Base-by-base conservation (phyloP, 2,888 invertebrate species). In the Hemistola chrysoprasaria region DNA sequence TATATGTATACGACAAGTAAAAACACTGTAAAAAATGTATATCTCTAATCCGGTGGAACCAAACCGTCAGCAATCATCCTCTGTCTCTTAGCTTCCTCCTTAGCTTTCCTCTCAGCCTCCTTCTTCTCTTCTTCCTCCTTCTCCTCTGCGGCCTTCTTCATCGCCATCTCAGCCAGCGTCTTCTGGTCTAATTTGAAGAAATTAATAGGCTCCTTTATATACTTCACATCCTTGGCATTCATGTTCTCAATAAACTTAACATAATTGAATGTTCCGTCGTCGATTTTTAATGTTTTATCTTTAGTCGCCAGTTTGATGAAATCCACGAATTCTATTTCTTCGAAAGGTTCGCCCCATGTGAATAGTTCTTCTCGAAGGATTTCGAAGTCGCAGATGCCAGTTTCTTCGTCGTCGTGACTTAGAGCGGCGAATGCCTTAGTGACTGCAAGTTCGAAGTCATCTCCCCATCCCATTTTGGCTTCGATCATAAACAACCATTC, bases 161-260 rank as follows among this genome's bases (percentile, higher is more conserved):
- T 46, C 0, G 88, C 88, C 80, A 88, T 73, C 37, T 57, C 84
- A 34, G 84, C 83, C 38, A 87, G 60, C 6, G 82, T 81, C 55
- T 83, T 86, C 57, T 88, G 88, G 39, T 88, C 88, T 9, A 88
- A 50, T 52, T 87, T 88, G 40, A 80, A 88, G 71, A 60, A 88
- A 59, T 88, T 88, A 3, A 87, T 65, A 0, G 88, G 88, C 47
- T 88, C 88, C 26, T 71, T 66, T 6, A 74, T 56, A 53, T 71
- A 84, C 41, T 65, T 78, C 9, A 38, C 52, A 47, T 88, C 88
- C 32, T 75, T 85, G 7, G 51, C 59, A 35, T 87, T 88, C 83
- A 88, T 84, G 33, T 76, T 78, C 31, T 88, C 88, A 8, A 88
- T 68, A 56, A 87, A 88, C 54, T 81, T 84, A 0, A 62, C 62